phyloP scores from a whole-genome alignment of 2,888 invertebrate species.

The Atethmia centrago region DNA sequence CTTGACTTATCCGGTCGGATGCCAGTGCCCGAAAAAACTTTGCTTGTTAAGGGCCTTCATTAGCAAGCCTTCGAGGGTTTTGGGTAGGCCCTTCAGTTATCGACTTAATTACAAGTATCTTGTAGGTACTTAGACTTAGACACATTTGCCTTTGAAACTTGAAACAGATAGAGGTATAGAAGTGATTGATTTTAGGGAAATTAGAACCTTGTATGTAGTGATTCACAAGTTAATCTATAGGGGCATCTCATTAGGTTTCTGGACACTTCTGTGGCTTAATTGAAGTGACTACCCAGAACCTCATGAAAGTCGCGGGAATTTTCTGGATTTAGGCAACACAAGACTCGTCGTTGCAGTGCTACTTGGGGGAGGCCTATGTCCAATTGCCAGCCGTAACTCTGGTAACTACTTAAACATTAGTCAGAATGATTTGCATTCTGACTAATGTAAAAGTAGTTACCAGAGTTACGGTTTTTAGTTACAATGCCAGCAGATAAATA shows the following conservation, averaged over 20 bases:
- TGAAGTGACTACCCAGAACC: background rate
- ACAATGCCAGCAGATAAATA: background rate
- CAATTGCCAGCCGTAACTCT: background rate
- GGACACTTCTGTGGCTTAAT: background rate
- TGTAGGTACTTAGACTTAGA: slow-evolving; percentile 54
- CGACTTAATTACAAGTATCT: slow-evolving; percentile 71
- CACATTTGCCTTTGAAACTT: slow-evolving; percentile 58
- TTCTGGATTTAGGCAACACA: background rate
- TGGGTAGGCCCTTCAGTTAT: slow-evolving; percentile 70
- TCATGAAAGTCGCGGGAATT: background rate
- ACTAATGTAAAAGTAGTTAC: too few species aligned
- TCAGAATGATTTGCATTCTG: too few species aligned
- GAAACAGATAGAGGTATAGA: slow-evolving; percentile 19
- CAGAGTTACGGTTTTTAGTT: background rate
- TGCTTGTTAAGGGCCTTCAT: slow-evolving; percentile 76
- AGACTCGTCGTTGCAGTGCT: background rate
- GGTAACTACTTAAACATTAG: too few species aligned
- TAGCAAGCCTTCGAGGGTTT: slow-evolving; percentile 73
- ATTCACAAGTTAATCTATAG: slow-evolving; percentile 17
- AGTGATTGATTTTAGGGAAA: slow-evolving; percentile 58
- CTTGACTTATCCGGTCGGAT: slow-evolving; percentile 67
- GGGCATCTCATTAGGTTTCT: background rate
- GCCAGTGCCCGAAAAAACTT: slow-evolving; percentile 69
- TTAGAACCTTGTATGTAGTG: slow-evolving; percentile 28
- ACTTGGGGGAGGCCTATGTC: too few species aligned